These are phyloP conservation scores for Sandelia bainsii DNA, from an alignment of 2,797 vertebrate species.

Conservation along the genomic window DNA sequence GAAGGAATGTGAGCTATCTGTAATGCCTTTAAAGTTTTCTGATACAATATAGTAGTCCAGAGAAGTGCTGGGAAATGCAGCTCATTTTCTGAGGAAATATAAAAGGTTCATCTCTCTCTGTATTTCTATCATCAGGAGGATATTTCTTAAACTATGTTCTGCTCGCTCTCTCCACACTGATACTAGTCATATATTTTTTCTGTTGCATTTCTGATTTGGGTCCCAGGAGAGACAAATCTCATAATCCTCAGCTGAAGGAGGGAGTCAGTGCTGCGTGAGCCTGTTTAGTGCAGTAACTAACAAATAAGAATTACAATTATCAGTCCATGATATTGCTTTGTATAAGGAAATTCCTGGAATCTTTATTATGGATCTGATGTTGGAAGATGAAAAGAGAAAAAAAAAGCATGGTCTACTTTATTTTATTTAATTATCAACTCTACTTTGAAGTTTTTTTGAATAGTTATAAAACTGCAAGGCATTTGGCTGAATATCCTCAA, in stretches of 20 bases:
- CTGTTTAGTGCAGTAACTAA: background rate
- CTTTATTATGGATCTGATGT: conserved; percentile 9
- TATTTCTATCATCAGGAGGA: conserved; percentile 33
- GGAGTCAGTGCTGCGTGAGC: background rate
- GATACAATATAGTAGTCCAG: conserved; percentile 15
- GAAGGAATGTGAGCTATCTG: conserved; percentile 37
- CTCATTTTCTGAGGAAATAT: conserved; percentile 22
- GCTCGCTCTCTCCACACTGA: conserved; percentile 1
- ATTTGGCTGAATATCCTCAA: background rate
- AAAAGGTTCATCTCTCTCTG: conserved; percentile 11
- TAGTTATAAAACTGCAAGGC: background rate
- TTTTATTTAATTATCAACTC: background rate
- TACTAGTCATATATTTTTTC: background rate
- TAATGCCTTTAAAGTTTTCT: conserved; percentile 38
- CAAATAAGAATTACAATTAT: background rate
- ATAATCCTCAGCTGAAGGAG: conserved; percentile 26
- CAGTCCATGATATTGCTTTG: conserved; percentile 2
- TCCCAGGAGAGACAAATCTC: conserved; percentile 20
- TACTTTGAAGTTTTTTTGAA: too few species aligned
- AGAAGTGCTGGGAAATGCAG: conserved; percentile 33
- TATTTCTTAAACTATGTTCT: conserved; percentile 17
- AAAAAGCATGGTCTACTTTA: background rate
- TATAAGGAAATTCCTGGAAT: conserved; percentile 4
- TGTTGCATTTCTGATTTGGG: conserved; percentile 10
- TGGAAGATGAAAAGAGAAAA: background rate